These are phyloP conservation scores for Hyles lineata DNA, from an alignment of 2,888 invertebrate genomes.

Conservation along the genomic window DNA sequence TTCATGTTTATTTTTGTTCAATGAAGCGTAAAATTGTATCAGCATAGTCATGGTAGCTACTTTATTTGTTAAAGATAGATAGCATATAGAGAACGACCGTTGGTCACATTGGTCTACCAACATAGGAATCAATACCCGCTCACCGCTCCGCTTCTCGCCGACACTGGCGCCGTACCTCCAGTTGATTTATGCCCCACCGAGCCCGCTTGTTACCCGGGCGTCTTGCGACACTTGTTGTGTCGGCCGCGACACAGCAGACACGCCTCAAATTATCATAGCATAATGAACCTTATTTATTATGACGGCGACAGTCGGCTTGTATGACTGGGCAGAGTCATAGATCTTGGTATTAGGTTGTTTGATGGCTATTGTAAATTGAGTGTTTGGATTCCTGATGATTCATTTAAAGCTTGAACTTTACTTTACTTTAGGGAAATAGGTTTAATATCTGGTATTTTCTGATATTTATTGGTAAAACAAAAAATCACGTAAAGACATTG, in stretches of 20 bases:
- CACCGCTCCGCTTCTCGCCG: not conserved
- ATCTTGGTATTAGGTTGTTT: not conserved
- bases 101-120: not conserved
- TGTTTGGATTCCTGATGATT: no score
- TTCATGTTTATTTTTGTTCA: no score
- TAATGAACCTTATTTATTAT: slow-evolving; percentile 22
- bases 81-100: no score
- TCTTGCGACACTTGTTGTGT: slow-evolving; percentile 59
- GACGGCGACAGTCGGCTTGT: not conserved
- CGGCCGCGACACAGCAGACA: slow-evolving; percentile 47
- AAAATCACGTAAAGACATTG: no score
- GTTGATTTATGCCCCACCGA: slow-evolving; percentile 54
- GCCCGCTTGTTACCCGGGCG: slow-evolving; percentile 48
- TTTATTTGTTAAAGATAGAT: no score
- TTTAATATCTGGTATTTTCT: no score
- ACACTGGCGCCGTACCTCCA: not conserved
- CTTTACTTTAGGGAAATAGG: no score
- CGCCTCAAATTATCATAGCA: slow-evolving; percentile 54
- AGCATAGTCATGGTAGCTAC: no score
- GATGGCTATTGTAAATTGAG: not conserved
- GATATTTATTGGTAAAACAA: no score
- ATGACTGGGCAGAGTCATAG: not conserved
- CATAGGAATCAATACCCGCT: not conserved
- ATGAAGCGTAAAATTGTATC: no score
- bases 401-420: no score